Evolutionary conservation across 2,113 vertebrate species (phyloP).

Genomic region (Puffinus mauretanicus): DNA sequence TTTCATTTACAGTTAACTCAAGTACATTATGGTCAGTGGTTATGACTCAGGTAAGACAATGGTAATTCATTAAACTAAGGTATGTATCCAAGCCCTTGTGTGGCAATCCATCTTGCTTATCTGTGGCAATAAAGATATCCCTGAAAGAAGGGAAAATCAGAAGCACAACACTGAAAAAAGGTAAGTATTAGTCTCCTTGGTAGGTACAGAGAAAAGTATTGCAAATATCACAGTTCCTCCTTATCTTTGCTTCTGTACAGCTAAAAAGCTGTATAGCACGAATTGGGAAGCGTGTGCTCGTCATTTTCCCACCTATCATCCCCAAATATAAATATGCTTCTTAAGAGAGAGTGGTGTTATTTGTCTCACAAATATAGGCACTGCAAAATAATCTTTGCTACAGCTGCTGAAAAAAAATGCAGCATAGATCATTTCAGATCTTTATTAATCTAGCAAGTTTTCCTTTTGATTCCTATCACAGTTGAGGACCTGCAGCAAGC

Average conservation of each 20-base stretch:
- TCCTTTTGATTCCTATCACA: neutral
- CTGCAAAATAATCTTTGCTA: neutral
- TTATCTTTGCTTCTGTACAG: neutral
- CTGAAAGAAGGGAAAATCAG: neutral
- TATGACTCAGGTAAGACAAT: neutral
- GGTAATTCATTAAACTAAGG: neutral
- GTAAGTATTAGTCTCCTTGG: neutral
- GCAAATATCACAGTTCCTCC: neutral
- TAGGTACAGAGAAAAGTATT: neutral
- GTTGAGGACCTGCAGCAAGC: neutral
- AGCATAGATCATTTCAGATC: neutral
- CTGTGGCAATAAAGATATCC: neutral
- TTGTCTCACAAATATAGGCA: neutral
- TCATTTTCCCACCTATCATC: neutral
- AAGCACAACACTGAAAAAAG: neutral
- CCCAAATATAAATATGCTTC: neutral
- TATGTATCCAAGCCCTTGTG: neutral
- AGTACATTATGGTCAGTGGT: neutral
- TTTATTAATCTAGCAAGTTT: neutral
- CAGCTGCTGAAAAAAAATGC: neutral
- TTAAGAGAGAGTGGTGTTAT: neutral
- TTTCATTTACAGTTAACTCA: neutral
- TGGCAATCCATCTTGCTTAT: neutral
- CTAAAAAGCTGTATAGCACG: neutral
- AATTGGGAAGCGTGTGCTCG: neutral